Evolutionary conservation across 2,113 vertebrate genomes (phyloP).

Genomic region (Passer domesticus): DNA sequence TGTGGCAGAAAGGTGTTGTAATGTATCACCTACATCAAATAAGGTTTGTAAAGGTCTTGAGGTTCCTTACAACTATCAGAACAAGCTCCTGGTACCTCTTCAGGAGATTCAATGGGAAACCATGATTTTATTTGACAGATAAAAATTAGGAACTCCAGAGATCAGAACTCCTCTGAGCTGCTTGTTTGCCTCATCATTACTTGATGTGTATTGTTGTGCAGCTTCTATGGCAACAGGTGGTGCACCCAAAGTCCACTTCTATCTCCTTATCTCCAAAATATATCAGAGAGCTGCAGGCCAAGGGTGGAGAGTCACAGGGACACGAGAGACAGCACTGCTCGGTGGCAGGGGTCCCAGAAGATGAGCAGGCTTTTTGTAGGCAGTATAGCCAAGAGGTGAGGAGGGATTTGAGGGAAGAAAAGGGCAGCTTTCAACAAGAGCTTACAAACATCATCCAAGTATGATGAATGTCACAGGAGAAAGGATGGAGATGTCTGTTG

Average conservation of each 20-base stretch:
- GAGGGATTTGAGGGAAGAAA: background rate
- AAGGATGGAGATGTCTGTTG: background rate
- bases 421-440: background rate
- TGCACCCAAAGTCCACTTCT: background rate
- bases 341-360: background rate
- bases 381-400: background rate
- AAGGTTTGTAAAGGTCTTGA: background rate
- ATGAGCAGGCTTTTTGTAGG: background rate
- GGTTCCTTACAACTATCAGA: background rate
- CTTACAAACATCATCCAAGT: background rate
- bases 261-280: background rate
- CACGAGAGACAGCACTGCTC: background rate
- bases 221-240: background rate
- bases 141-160: background rate
- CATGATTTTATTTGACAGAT: background rate
- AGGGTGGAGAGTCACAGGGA: background rate
- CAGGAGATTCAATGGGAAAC: background rate
- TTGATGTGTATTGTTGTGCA: background rate
- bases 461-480: background rate
- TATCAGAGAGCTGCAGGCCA: background rate
- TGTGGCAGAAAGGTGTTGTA: background rate
- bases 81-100: background rate
- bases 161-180: background rate
- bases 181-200: background rate
- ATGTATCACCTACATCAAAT: background rate